Conservation (phyloP, 2,113 vertebrate species). For the Pseudopipra pipra region DNA sequence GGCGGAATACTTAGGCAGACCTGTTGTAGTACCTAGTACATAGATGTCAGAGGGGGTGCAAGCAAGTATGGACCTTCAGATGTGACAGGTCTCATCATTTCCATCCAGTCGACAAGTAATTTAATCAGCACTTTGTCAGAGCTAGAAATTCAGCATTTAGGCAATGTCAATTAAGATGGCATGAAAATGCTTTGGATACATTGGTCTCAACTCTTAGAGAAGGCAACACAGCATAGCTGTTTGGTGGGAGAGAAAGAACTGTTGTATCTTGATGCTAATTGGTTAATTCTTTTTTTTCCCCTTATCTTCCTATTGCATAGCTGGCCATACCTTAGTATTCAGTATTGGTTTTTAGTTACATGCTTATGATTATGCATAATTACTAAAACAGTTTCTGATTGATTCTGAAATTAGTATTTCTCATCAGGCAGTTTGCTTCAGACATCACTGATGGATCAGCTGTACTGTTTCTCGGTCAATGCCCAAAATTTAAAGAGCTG, state of each 20-base stretch:
- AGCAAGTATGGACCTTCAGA: background rate
- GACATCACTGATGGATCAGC: background rate
- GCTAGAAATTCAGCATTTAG: background rate
- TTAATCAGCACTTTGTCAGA: background rate
- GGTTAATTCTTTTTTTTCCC: background rate
- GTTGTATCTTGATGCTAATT: background rate
- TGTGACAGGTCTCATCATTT: background rate
- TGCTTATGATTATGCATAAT: background rate
- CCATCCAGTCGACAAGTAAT: background rate
- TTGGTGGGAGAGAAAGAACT: background rate
- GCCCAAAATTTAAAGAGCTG: background rate
- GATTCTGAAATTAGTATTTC: background rate
- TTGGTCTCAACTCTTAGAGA: background rate
- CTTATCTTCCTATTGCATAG: background rate
- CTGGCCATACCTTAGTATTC: background rate
- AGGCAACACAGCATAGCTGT: background rate
- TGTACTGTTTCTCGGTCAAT: background rate
- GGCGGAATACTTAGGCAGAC: background rate
- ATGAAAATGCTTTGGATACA: background rate
- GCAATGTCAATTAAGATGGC: background rate
- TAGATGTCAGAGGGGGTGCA: background rate
- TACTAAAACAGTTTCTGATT: background rate
- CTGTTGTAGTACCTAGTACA: background rate
- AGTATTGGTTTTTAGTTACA: background rate
- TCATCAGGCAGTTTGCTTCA: background rate